Evolutionary conservation across 2,113 vertebrate species (phyloP).

Genomic region (Cyanistes caeruleus): DNA sequence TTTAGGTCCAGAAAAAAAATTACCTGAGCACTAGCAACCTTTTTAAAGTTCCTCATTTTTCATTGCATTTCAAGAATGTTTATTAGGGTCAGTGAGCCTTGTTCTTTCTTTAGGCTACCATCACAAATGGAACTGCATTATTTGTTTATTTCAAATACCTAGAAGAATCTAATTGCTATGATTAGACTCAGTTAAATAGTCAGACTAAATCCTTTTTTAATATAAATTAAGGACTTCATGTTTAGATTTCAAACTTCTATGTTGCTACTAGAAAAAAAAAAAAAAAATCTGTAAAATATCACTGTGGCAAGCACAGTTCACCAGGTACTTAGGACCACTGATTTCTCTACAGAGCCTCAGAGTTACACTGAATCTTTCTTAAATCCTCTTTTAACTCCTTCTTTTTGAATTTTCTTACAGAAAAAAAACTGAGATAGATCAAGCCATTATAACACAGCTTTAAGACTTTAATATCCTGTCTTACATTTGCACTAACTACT

Average conservation of each 20-base stretch:
- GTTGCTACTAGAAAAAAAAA: not conserved
- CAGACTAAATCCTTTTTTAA: not conserved
- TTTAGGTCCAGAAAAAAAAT: not conserved
- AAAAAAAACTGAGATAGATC: not conserved
- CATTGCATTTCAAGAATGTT: not conserved
- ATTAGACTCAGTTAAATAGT: not conserved
- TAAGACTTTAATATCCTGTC: not conserved
- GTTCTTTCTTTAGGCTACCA: not conserved
- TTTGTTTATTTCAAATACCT: not conserved
- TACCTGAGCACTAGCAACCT: not conserved
- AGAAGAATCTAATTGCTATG: not conserved
- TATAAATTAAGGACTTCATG: not conserved
- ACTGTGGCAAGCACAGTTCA: not conserved
- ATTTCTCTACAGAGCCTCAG: not conserved
- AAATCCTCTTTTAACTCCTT: not conserved
- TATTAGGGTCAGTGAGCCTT: not conserved
- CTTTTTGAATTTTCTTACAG: not conserved
- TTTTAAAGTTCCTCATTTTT: not conserved
- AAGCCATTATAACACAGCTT: not conserved
- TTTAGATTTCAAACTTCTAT: not conserved
- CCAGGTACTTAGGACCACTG: not conserved
- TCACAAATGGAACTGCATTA: not conserved
- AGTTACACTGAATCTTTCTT: not conserved
- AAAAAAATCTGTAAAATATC: not conserved
- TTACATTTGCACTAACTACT: conserved; percentile 38